Base-by-base conservation (phyloP, 2,797 vertebrate genomes). In the Sebastes umbrosus region DNA sequence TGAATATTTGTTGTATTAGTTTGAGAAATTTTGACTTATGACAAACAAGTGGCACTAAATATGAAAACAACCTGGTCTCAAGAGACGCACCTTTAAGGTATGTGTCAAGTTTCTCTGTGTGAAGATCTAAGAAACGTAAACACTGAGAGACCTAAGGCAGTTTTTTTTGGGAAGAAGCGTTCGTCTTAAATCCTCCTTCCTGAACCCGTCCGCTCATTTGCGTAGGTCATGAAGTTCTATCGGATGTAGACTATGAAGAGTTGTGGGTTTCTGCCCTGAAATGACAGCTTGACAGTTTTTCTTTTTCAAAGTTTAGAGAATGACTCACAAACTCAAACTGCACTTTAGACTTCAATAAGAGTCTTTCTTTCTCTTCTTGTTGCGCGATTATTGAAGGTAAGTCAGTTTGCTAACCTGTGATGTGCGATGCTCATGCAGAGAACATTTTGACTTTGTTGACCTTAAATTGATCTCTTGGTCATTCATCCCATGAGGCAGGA, bases 81-180 rank as follows among this genome's bases (percentile, higher is more conserved):
- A 8, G 18, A 55, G 7, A 46, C 18, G 36, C 5, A 34, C 25
- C 11, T 78, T 64, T 25, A 79, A 74, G 12, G n/a, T 11, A 10
- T 2, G 11, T 75, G 68, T 81, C 29, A 79, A 79, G 71, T 22
- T 34, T 13, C 39, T 62, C 60, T 46, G 52, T 31, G 71, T 67
- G 52, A 77, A 66, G 67, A 73, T 83, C 57, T 75, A 27, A 74
- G 69, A 36, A 20, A 3, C 8, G 24, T 72, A 57, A 83, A 84
- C 12, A 14, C 36, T 5, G 11, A 63, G 29, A 65, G 29, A n/a
- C 65, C 52, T 10, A 1, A 68, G 54, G 75, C 54, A 63, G 59
- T 54, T 31, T 69, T 70, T 34, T 34, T 50, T 46, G 13, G 22
- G 34, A 25, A 6, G 20, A 32, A 22, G 59, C 5, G 1, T 55